These are phyloP conservation scores for Tupaia tana DNA, from an alignment of 2,113 vertebrate species.

Conservation along the genomic window DNA sequence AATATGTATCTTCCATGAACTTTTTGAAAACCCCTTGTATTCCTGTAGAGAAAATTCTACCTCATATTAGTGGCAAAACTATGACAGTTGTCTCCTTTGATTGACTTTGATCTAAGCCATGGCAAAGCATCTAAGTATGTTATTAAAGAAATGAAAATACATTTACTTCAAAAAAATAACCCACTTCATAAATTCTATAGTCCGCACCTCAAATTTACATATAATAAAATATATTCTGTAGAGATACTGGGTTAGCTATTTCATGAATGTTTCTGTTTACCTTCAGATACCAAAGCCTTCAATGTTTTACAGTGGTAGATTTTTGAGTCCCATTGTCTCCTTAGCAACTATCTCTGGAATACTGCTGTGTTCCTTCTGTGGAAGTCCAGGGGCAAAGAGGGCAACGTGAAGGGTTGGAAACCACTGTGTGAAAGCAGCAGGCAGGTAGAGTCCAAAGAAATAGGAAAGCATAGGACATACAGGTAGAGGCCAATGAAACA, in stretches of 20 bases:
- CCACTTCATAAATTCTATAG: not conserved
- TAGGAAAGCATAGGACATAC: not conserved
- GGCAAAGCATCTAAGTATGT: not conserved
- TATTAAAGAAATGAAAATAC: not conserved
- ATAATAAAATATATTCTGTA: conserved; percentile 1
- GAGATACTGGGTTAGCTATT: not conserved
- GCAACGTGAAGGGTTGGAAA: not conserved
- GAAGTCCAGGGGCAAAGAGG: not conserved
- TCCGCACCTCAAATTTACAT: not conserved
- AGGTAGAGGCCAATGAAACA: not conserved
- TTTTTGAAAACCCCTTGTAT: not conserved
- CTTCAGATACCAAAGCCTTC: not conserved
- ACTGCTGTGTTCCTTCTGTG: not conserved
- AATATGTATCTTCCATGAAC: too few species aligned
- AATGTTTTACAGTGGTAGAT: not conserved
- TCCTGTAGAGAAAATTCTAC: not conserved
- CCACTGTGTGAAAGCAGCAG: not conserved
- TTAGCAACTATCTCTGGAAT: not conserved
- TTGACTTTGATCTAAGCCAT: not conserved
- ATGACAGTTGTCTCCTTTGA: not conserved
- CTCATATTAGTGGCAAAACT: not conserved
- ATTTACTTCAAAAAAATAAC: conserved; percentile 45
- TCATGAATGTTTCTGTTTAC: conserved; percentile 8
- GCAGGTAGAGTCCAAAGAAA: not conserved
- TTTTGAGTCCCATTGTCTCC: not conserved